These are phyloP conservation scores for Pavo muticus DNA, from an alignment of 2,113 vertebrate species.

Conservation along the genomic window DNA sequence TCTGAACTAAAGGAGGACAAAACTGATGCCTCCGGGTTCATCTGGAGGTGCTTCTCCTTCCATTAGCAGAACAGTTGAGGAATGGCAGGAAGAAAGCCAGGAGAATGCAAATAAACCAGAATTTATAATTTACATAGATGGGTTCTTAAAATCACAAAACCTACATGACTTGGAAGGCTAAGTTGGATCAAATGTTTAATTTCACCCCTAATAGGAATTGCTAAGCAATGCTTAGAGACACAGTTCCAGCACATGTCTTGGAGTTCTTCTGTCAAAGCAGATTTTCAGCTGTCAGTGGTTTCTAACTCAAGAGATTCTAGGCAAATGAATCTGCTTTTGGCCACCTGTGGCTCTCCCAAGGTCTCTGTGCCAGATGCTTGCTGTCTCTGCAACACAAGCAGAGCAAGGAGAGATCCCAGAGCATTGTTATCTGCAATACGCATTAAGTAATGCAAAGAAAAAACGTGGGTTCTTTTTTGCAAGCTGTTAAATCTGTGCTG, in stretches of 20 bases:
- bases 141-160: not conserved
- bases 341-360: slow-evolving; percentile 20
- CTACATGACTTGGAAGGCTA: not conserved
- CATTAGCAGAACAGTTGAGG: not conserved
- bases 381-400: not conserved
- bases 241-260: not conserved
- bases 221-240: not conserved
- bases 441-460: not conserved
- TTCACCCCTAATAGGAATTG: not conserved
- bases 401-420: not conserved
- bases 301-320: not conserved
- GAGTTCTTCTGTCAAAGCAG: not conserved
- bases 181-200: not conserved
- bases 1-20: not conserved
- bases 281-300: slow-evolving; percentile 17
- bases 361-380: not conserved
- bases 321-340: not conserved
- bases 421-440: not conserved
- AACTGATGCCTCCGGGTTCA: not conserved
- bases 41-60: not conserved
- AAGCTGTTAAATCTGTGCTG: not conserved
- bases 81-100: not conserved
- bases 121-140: not conserved
- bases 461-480: not conserved
- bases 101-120: not conserved